Base-by-base conservation (phyloP, 2,113 vertebrate species). In the Zosterops pallidus region DNA sequence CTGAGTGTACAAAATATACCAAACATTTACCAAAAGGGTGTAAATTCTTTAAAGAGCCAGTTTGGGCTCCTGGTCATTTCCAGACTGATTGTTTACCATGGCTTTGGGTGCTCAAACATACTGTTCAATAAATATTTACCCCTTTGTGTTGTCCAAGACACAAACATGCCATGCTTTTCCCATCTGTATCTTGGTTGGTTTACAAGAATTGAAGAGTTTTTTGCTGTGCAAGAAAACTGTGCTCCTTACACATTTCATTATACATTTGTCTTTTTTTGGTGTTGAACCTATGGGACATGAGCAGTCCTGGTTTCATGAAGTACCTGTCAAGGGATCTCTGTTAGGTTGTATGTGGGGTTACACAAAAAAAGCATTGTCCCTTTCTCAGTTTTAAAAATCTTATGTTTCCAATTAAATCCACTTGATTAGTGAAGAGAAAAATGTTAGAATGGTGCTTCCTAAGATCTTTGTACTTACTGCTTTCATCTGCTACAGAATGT, bases 371-470 rank as follows among this genome's bases (percentile, higher is more conserved):
- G 7, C 9, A 9, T 39, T 64, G 15, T n/a, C 15, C 14, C 24
- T 75, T 57, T n/a, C 14, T 35, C 44, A 49, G 24, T 67, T 60
- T 53, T 31, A 83, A 77, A 86, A 87, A 9, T 37, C 18, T 81
- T 18, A 12, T 0, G 0, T 60, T 72, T 85, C n/a, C 46, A 50
- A 16, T 63, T 55, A 87, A 65, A 85, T 42, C 6, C 0, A 2
- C 13, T 69, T 49, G 49, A n/a, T 56, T 60, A n/a, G 31, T 25
- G 20, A 83, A 50, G 56, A 75, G 11, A 53, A 79, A 14, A 46
- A 28, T 41, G 4, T 56, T 44, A 37, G 50, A 85, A n/a, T 55
- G 13, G 24, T 70, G 19, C 50, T 83, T 93, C 67, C 24, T 60
- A 26, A 74, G 46, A 42, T 16, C 22, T 33, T 79, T 82, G 39